A percentile compares a stretch with the other conserved stretches of the same genome.
These are phyloP conservation scores for Junco hyemalis DNA, from an alignment of 2,113 vertebrate species.

Conservation along the genomic window DNA sequence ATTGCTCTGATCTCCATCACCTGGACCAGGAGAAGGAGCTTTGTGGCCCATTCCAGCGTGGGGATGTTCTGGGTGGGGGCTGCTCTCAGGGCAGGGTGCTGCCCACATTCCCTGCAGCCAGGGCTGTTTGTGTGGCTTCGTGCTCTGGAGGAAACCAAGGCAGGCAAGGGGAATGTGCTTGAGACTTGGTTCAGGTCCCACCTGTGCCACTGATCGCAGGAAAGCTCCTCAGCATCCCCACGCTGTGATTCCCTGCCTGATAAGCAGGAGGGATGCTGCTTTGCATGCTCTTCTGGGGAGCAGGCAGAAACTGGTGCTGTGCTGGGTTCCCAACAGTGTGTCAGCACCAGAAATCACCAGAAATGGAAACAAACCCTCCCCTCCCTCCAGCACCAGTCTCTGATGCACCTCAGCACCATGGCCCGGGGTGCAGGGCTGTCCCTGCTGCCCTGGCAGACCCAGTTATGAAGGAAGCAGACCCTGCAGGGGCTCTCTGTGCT, in stretches of 20 bases:
- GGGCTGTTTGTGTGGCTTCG: accelerated
- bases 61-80: accelerated
- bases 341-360: neutral
- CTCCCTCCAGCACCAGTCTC: neutral
- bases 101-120: neutral
- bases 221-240: neutral
- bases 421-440: neutral
- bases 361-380: neutral
- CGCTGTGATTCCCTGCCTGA: neutral
- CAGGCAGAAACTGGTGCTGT: neutral
- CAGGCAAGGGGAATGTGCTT: neutral
- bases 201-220: neutral
- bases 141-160: neutral
- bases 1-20: neutral
- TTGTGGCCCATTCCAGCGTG: accelerated
- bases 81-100: neutral
- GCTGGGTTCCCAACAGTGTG: neutral
- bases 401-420: neutral
- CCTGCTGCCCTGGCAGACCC: neutral
- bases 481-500: neutral
- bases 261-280: neutral
- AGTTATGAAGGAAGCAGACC: neutral
- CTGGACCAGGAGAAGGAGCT: neutral
- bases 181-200: neutral
- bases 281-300: neutral